phyloP scores from a whole-genome alignment of 2,113 vertebrate genomes.

The Cervus canadensis region DNA sequence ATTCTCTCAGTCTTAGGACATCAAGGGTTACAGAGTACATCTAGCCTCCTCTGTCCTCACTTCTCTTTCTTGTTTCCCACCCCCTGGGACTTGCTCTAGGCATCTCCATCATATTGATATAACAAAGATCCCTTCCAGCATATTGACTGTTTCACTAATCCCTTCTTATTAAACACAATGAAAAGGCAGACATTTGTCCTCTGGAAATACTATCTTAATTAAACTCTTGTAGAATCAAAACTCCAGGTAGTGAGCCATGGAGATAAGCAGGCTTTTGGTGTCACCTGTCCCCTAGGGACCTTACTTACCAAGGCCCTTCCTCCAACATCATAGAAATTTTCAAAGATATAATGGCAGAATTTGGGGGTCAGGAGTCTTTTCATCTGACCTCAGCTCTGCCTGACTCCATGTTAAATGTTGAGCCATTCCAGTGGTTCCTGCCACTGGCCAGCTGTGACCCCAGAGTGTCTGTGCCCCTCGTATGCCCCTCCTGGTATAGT shows the following conservation, averaged over 20 bases:
- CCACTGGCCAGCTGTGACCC: neutral
- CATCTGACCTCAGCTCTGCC: neutral
- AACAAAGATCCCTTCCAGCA: neutral
- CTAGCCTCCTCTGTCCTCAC: neutral
- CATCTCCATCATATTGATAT: neutral
- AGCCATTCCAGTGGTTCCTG: neutral
- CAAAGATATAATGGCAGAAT: neutral
- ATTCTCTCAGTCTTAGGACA: neutral
- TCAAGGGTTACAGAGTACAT: no score
- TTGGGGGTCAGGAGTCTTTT: neutral
- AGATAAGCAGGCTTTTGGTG: neutral
- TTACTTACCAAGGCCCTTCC: neutral
- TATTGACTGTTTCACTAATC: neutral
- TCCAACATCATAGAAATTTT: neutral
- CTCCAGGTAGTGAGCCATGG: neutral
- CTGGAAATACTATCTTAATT: neutral
- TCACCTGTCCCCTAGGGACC: neutral
- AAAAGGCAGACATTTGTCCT: neutral
- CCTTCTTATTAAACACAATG: neutral
- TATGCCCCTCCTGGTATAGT: no score
- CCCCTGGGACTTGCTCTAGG: neutral
- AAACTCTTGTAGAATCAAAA: neutral
- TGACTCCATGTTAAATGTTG: neutral
- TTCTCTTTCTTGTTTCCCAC: neutral
- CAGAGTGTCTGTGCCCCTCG: neutral